Conservation (phyloP, 2,797 vertebrate species). For the Cyclura pinguis region DNA sequence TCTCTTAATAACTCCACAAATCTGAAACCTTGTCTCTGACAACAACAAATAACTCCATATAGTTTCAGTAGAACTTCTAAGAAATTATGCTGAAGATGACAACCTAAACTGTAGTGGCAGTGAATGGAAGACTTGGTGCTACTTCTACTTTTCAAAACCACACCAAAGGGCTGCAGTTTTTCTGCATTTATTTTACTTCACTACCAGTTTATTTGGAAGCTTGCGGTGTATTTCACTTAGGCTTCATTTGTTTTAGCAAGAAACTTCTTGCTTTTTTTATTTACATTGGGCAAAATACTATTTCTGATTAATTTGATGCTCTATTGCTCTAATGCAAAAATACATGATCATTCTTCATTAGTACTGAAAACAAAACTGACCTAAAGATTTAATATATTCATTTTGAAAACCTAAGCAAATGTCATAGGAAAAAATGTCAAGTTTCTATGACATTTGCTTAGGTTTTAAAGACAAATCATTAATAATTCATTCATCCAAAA, state of each 20-base stretch:
- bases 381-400: neutral
- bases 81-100: neutral
- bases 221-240: neutral
- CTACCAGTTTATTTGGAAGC: neutral
- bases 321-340: conserved; percentile 38
- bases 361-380: conserved; percentile 23
- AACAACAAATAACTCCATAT: neutral
- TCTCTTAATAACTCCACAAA: too few relatives aligned
- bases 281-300: neutral
- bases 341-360: conserved; percentile 23
- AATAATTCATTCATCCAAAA: conserved; percentile 35
- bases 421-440: conserved; percentile 1
- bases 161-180: neutral
- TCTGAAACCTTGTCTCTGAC: neutral
- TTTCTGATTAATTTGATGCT: conserved; percentile 29
- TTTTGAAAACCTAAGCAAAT: too few relatives aligned
- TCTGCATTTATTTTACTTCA: neutral
- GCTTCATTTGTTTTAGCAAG: conserved; percentile 6
- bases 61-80: neutral
- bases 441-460: conserved; percentile 27
- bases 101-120: neutral
- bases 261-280: conserved; percentile 3
- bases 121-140: neutral
- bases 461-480: conserved; percentile 24
- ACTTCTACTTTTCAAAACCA: conserved; percentile 1